These are phyloP conservation scores for Scophthalmus maximus DNA, from an alignment of 2,113 vertebrate genomes.

Conservation along the genomic window DNA sequence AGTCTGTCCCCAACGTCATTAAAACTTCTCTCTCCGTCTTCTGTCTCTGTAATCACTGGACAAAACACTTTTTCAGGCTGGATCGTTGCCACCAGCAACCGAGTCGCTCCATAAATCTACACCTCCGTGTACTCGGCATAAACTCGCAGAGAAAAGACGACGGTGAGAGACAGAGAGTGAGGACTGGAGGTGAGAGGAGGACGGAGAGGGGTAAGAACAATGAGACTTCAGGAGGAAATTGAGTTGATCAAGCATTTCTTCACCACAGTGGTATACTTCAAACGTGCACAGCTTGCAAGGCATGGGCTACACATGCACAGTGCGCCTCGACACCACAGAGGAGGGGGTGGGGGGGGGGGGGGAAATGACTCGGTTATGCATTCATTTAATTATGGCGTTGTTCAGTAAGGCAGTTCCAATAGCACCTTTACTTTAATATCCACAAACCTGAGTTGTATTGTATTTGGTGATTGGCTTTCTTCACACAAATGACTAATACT, in stretches of 20 bases:
- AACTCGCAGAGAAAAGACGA: neutral
- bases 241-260: constrained; percentile 59
- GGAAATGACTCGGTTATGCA: neutral
- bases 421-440: constrained; percentile 18
- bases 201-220: constrained; percentile 27
- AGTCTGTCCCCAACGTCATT: constrained; percentile 35
- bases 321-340: constrained; percentile 4
- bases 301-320: neutral
- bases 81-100: constrained; percentile 39
- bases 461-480: neutral
- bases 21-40: constrained; percentile 18
- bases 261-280: neutral
- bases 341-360: neutral
- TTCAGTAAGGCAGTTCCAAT: neutral
- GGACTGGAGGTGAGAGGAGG: constrained; percentile 7
- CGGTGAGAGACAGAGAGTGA: neutral
- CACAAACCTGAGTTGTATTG: neutral
- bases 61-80: constrained; percentile 40
- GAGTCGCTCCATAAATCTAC: constrained; percentile 45
- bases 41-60: constrained; percentile 44
- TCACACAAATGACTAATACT: neutral
- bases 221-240: constrained; percentile 44
- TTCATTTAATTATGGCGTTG: neutral
- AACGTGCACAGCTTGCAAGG: constrained; percentile 37
- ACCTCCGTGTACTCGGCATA: neutral